These are phyloP conservation scores for Vulpes ferrilata DNA, from an alignment of 2,113 vertebrate species.

Conservation along the genomic window DNA sequence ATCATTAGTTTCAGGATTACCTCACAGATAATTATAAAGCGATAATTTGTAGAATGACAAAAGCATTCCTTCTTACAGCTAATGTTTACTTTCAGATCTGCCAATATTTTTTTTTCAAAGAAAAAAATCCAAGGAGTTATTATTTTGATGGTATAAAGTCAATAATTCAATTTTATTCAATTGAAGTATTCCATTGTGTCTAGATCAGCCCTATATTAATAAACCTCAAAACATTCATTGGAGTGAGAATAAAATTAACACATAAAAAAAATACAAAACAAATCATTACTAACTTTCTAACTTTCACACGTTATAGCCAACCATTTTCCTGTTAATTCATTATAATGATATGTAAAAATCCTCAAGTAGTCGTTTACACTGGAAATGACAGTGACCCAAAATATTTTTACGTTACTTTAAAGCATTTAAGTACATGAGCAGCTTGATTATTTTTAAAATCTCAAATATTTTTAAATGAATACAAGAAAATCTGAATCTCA, in stretches of 20 bases:
- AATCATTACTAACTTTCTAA: constrained; percentile 20
- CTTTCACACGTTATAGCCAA: constrained; percentile 32
- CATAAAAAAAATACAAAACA: not conserved
- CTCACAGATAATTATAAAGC: not conserved
- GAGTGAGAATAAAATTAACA: constrained; percentile 38
- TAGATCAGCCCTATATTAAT: constrained; percentile 56
- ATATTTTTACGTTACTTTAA: not conserved
- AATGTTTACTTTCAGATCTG: not conserved
- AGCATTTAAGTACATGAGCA: not conserved
- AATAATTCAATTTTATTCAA: constrained; percentile 64
- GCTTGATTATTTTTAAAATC: constrained; percentile 41
- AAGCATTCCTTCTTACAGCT: not conserved
- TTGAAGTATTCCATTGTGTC: constrained; percentile 63
- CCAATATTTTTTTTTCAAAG: not conserved
- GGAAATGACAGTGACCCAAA: not conserved
- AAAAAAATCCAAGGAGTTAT: not conserved
- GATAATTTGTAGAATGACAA: not conserved
- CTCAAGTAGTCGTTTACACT: not conserved
- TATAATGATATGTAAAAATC: not conserved
- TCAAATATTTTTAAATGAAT: not conserved
- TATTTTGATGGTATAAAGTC: not conserved
- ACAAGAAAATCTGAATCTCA: not conserved
- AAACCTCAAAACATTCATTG: constrained; percentile 37
- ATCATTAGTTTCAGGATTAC: not conserved
- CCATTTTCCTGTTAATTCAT: not conserved